Percentiles rank a stretch among this genome's conserved stretches.
Evolutionary conservation across 2,797 vertebrate genomes (phyloP).

Genomic region (Cossypha dichroa): DNA sequence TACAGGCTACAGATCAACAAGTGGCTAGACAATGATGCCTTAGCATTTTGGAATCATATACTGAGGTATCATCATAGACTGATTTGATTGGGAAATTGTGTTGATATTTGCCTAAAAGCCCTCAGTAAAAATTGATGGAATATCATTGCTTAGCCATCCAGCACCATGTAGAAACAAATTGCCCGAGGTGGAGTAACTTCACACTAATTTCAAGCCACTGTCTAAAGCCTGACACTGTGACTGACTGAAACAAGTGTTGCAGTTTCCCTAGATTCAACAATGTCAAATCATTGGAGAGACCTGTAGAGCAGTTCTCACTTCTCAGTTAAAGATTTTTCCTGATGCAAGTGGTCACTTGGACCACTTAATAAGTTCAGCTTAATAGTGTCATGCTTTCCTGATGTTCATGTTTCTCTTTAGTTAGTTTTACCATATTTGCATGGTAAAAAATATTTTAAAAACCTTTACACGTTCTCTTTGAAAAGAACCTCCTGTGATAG

Average conservation of each 20-base stretch:
- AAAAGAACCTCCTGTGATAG: neutral
- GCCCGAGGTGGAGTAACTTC: neutral
- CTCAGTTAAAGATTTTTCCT: neutral
- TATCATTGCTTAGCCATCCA: neutral
- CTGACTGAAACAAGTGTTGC: neutral
- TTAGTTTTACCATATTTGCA: neutral
- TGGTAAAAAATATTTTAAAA: neutral
- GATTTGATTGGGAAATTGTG: neutral
- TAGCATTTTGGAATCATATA: neutral
- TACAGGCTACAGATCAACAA: neutral
- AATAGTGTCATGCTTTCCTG: neutral
- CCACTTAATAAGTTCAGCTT: neutral
- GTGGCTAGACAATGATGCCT: neutral
- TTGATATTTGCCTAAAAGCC: neutral
- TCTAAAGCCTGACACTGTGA: neutral
- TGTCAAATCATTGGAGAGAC: accelerated
- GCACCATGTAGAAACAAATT: neutral
- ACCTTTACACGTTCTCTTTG: neutral
- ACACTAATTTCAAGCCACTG: neutral
- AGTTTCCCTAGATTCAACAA: neutral
- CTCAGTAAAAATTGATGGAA: neutral
- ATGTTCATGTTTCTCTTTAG: neutral
- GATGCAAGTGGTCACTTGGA: neutral
- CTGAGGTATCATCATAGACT: neutral
- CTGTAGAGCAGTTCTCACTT: neutral